phyloP scores from a whole-genome alignment of 2,888 invertebrate genomes.

The Tachina grossa region DNA sequence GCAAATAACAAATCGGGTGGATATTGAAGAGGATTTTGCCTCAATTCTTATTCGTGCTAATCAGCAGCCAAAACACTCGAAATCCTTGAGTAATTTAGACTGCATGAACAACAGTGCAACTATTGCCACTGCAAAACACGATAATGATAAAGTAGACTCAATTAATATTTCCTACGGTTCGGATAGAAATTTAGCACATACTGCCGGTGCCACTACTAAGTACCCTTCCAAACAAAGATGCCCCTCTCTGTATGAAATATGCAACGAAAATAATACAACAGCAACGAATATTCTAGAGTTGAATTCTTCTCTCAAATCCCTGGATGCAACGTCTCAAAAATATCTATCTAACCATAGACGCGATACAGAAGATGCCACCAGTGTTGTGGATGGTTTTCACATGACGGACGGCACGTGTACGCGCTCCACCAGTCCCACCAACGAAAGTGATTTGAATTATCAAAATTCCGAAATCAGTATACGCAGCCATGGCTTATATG shows the following conservation, averaged over 20 bases:
- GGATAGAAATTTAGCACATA: slow-evolving; percentile 37
- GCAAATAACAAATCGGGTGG: slow-evolving; percentile 80
- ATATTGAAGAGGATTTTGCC: slow-evolving; percentile 77
- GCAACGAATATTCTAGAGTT: slow-evolving; percentile 4
- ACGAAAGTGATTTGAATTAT: slow-evolving; percentile 87
- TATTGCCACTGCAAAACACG: not conserved
- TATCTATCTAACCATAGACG: slow-evolving; percentile 28
- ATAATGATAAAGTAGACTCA: not conserved
- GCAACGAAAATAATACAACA: not conserved
- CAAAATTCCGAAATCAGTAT: slow-evolving; percentile 87
- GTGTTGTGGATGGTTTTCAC: slow-evolving; percentile 49
- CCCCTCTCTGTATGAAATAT: slow-evolving; percentile 43
- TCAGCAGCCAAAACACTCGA: slow-evolving; percentile 79
- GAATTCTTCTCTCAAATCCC: slow-evolving; percentile 21
- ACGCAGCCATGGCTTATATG: slow-evolving; percentile 86
- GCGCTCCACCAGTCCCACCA: slow-evolving; percentile 82
- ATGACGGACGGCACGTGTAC: slow-evolving; percentile 65
- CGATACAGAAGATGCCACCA: slow-evolving; percentile 25
- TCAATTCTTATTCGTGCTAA: slow-evolving; percentile 75
- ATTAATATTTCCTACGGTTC: slow-evolving; percentile 50
- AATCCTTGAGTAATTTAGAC: slow-evolving; percentile 77
- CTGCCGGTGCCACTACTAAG: not conserved
- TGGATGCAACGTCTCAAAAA: slow-evolving; percentile 30
- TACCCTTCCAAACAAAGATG: slow-evolving; percentile 25
- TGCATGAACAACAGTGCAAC: slow-evolving; percentile 68